These are phyloP conservation scores for Podiceps cristatus DNA, from an alignment of 2,113 vertebrate species.

Conservation along the genomic window DNA sequence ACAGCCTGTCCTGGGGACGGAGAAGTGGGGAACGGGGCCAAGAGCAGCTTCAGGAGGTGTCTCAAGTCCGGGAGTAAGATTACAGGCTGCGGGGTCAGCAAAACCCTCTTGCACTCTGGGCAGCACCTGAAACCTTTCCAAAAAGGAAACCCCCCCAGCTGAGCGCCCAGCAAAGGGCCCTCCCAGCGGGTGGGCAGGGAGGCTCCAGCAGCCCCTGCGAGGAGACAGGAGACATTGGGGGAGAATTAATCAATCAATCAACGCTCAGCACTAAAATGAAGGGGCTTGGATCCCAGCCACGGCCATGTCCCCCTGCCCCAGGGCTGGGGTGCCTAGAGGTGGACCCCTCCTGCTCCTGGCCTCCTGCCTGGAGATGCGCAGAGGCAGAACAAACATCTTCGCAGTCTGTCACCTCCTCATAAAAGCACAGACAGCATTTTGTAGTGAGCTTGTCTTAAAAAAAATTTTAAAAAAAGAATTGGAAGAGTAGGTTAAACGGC, in stretches of 20 bases:
- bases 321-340: neutral
- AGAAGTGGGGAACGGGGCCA: neutral
- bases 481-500: neutral
- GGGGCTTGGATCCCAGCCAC: neutral
- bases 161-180: neutral
- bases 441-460: neutral
- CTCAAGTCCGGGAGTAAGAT: neutral
- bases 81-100: neutral
- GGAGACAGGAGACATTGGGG: rapidly evolving
- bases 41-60: neutral
- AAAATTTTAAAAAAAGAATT: neutral
- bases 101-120: neutral
- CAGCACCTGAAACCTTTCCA: neutral
- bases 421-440: neutral
- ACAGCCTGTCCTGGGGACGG: neutral
- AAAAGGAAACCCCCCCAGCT: neutral
- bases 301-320: rapidly evolving
- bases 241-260: neutral
- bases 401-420: neutral
- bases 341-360: rapidly evolving
- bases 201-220: neutral
- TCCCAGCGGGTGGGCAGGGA: neutral
- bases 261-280: neutral
- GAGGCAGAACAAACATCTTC: neutral
- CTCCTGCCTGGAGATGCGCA: neutral